phyloP scores from a whole-genome alignment of 1,140 invertebrate genomes.

The Bemisia tabaci region DNA sequence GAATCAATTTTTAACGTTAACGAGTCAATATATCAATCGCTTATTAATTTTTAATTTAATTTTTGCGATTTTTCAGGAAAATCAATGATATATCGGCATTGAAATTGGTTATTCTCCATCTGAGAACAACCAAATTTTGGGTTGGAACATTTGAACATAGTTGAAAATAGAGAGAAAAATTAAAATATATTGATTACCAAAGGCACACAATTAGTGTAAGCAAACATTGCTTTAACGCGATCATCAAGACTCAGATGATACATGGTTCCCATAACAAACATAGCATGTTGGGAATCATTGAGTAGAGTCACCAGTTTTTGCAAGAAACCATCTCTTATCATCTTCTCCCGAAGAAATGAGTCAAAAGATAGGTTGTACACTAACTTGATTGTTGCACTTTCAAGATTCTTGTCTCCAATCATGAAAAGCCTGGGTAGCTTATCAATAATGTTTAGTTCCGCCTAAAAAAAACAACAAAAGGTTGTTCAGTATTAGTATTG shows the following conservation, averaged over 20 bases:
- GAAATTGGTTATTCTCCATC: too few species aligned
- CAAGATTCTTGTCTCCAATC: constrained; percentile 60
- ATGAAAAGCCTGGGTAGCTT: constrained; percentile 58
- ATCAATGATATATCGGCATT: too few species aligned
- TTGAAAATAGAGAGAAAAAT: not conserved
- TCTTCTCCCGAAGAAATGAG: constrained; percentile 64
- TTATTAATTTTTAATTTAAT: too few species aligned
- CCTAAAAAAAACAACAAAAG: constrained; percentile 31
- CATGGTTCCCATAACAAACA: constrained; percentile 66
- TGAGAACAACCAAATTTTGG: too few species aligned
- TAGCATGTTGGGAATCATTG: constrained; percentile 73
- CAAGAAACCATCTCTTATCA: constrained; percentile 78
- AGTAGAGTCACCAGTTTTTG: constrained; percentile 35
- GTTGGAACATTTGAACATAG: too few species aligned
- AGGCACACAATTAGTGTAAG: constrained; percentile 88
- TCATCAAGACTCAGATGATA: constrained; percentile 95
- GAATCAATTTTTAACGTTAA: too few species aligned
- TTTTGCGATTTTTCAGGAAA: too few species aligned
- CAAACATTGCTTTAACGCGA: constrained; percentile 85
- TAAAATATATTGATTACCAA: constrained; percentile 40
- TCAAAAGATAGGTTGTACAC: constrained; percentile 98
- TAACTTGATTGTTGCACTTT: constrained; percentile 74
- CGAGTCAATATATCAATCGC: too few species aligned
- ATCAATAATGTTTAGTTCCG: constrained; percentile 51
- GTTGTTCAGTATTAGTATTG: too few species aligned